Percentiles rank a stretch among this genome's conserved stretches.
Conservation (phyloP, 2,113 vertebrate genomes). For the Hystrix cristata region DNA sequence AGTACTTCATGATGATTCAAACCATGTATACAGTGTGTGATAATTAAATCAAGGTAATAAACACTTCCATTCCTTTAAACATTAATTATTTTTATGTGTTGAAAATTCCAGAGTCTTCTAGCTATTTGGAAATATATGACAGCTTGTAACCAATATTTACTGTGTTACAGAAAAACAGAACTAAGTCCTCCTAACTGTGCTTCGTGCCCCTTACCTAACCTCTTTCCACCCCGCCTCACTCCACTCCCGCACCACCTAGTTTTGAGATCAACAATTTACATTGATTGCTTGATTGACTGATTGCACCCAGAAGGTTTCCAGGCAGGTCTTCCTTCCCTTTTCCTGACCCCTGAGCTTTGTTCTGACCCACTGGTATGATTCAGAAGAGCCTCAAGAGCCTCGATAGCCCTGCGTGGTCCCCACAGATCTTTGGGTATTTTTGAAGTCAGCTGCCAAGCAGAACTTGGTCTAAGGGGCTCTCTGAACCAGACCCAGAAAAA, state of each 20-base stretch:
- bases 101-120: neutral
- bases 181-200: neutral
- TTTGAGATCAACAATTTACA: too few relatives aligned
- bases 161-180: neutral
- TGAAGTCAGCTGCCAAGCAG: neutral
- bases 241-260: accelerated
- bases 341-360: neutral
- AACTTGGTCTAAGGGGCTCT: neutral
- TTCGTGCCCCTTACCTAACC: neutral
- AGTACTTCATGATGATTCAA: neutral
- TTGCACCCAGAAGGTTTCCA: neutral
- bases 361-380: neutral
- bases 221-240: neutral
- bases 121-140: neutral
- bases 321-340: neutral
- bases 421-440: too few relatives aligned
- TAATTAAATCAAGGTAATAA: neutral
- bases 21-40: neutral
- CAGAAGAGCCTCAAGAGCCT: neutral
- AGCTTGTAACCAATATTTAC: neutral
- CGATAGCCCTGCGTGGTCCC: too few relatives aligned
- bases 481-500: neutral
- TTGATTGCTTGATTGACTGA: neutral
- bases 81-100: neutral
- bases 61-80: neutral